Conservation (phyloP, 2,113 vertebrate species). For the Periophthalmus modestus region DNA sequence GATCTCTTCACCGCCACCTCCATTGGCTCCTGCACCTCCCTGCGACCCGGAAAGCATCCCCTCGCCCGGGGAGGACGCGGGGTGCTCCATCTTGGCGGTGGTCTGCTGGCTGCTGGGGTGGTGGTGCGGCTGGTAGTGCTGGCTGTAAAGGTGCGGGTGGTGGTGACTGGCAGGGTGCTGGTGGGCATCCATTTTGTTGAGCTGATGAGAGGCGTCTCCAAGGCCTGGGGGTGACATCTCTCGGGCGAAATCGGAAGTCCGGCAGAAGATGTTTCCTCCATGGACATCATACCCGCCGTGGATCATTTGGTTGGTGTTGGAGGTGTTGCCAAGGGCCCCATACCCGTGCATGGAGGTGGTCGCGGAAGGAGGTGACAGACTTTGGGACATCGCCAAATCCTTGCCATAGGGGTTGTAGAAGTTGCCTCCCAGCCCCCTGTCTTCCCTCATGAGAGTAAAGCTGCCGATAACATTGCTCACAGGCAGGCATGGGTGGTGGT, state of each 20-base stretch:
- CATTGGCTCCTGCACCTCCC: constrained; percentile 42
- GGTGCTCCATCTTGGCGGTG: constrained; percentile 73
- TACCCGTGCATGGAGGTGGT: constrained; percentile 77
- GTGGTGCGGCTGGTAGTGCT: constrained; percentile 78
- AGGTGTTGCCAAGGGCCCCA: constrained; percentile 68
- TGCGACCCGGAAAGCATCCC: constrained; percentile 67
- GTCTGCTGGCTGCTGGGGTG: constrained; percentile 69
- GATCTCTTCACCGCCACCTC: constrained; percentile 77
- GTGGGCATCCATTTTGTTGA: constrained; percentile 79
- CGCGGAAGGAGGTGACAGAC: constrained; percentile 73
- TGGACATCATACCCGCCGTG: constrained; percentile 79
- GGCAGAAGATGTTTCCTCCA: constrained; percentile 78
- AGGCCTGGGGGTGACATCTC: constrained; percentile 81
- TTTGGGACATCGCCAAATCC: constrained; percentile 80
- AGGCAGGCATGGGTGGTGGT: constrained; percentile 80
- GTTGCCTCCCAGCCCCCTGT: constrained; percentile 77
- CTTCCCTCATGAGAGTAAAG: constrained; percentile 85
- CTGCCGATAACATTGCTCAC: constrained; percentile 85
- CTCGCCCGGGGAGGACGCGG: constrained; percentile 68
- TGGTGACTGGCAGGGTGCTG: constrained; percentile 74
- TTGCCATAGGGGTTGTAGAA: constrained; percentile 85
- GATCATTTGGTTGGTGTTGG: constrained; percentile 76
- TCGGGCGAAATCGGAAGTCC: constrained; percentile 77
- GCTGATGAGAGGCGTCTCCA: constrained; percentile 66
- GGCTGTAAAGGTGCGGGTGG: constrained; percentile 77